Evolutionary conservation across 2,888 invertebrate genomes (phyloP), one percentile per base, ranked within the genome.

Genomic region (Clanis bilineata): DNA sequence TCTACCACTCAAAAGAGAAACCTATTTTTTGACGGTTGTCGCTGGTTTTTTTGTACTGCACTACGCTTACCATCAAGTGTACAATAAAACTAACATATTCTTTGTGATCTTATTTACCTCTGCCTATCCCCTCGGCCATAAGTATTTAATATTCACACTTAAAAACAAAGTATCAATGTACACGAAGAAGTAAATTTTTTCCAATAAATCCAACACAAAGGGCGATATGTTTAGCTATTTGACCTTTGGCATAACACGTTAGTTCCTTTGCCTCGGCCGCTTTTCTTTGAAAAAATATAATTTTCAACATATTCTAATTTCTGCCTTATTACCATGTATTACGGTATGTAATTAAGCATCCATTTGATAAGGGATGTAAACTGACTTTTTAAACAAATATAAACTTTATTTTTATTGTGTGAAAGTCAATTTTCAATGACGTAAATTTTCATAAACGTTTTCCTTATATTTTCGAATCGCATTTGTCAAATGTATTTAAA

Each of bases 191-290:
- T 58, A 65, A 64, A 61, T 63, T 63, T 65, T 59, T 69, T 62
- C 61, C 63, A 64, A 68, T 63, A 65, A 64, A 57, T 45, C 22
- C 23, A 23, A 23, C 41, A 70, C 65, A 76, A 66, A 70, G 65
- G 64, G 66, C 69, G 69, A 71, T 63, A 69, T 75, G 74, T 65
- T 73, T 68, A 75, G 70, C 65, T 64, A 67, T 69, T 64, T 76
- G 83, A 86, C 85, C 87, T 85, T 83, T 86, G 85, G 76, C 85
- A 80, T 85, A 73, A 82, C 86, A 86, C 86, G 86, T 77, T 67
- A 80, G 66, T 69, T 67, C 66, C 72, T 71, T 74, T 67, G 69
- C 69, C 62, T 63, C 64, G 56, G 63, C 25, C 64, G 61, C 61
- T 66, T 64, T 67, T 64, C 68, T 71, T 75, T 69, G 67, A 78